These are phyloP conservation scores for Nemapogon koenigi DNA, from an alignment of 2,888 invertebrate species.

Conservation along the genomic window DNA sequence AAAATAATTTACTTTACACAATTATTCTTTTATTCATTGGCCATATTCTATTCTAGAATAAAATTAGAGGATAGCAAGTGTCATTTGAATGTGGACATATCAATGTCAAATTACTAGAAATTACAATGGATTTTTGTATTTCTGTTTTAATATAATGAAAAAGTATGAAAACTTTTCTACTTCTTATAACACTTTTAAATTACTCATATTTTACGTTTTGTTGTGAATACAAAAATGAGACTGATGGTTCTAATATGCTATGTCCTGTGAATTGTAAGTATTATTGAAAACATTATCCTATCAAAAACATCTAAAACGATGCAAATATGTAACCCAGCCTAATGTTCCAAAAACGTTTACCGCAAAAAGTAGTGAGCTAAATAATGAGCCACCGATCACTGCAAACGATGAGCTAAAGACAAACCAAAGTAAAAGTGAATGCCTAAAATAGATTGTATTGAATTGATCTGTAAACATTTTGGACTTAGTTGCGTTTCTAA, in stretches of 20 bases:
- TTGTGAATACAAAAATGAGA: slow-evolving; percentile 11
- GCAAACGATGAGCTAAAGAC: not conserved
- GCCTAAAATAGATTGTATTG: no score
- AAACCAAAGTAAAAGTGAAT: not conserved
- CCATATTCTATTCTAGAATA: no score
- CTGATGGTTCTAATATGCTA: not conserved
- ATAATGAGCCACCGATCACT: no score
- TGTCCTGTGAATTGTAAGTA: slow-evolving; percentile 2
- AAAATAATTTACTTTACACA: no score
- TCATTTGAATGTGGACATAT: slow-evolving; percentile 17
- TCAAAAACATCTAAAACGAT: no score
- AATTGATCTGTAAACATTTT: no score
- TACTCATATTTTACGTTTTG: slow-evolving; percentile 34
- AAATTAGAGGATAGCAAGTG: slow-evolving; percentile 12
- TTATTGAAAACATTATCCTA: no score
- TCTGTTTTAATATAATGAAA: slow-evolving; percentile 36
- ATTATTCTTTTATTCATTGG: no score
- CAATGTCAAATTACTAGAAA: slow-evolving; percentile 32
- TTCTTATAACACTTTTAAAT: slow-evolving; percentile 39
- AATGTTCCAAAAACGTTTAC: no score
- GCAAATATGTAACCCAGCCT: no score
- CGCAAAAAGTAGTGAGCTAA: no score
- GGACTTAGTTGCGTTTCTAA: no score
- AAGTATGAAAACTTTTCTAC: slow-evolving; percentile 46
- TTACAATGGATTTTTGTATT: slow-evolving; percentile 29